phyloP scores from a whole-genome alignment of 2,113 vertebrate genomes.

The Tachycineta bicolor region DNA sequence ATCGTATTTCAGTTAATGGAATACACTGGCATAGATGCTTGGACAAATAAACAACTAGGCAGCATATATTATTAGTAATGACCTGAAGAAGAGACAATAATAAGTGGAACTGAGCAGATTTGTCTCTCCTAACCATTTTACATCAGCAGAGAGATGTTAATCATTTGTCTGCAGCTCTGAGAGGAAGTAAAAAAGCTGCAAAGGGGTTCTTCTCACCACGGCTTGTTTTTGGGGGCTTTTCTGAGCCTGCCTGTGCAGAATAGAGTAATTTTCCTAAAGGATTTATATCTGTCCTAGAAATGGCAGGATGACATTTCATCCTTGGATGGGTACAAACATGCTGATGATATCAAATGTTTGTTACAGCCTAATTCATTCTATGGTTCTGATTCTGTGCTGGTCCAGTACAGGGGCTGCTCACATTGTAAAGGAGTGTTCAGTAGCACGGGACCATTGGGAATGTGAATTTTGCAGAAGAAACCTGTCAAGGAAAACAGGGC shows the following conservation, averaged over 20 bases:
- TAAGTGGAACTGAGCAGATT: background rate
- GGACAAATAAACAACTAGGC: background rate
- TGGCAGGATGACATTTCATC: background rate
- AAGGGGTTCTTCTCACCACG: background rate
- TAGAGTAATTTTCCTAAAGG: background rate
- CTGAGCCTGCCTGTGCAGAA: background rate
- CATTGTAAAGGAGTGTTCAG: fast-evolving
- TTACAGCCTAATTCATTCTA: background rate
- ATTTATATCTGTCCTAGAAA: background rate
- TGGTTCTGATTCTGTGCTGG: background rate
- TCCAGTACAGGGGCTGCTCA: background rate
- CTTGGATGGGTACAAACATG: background rate
- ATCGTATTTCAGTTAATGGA: slow-evolving; percentile 38
- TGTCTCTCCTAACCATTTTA: background rate
- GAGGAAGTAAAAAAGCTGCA: background rate
- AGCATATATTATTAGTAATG: background rate
- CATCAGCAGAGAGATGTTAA: background rate
- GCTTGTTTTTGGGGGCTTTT: background rate
- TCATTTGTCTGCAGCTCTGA: background rate
- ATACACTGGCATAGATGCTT: background rate
- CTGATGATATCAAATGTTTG: background rate
- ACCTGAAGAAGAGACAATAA: background rate
- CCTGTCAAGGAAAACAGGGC: fast-evolving
- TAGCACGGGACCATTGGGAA: fast-evolving
- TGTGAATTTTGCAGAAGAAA: background rate